phyloP scores from a whole-genome alignment of 2,888 invertebrate genomes.

The Oasisia sp. region DNA sequence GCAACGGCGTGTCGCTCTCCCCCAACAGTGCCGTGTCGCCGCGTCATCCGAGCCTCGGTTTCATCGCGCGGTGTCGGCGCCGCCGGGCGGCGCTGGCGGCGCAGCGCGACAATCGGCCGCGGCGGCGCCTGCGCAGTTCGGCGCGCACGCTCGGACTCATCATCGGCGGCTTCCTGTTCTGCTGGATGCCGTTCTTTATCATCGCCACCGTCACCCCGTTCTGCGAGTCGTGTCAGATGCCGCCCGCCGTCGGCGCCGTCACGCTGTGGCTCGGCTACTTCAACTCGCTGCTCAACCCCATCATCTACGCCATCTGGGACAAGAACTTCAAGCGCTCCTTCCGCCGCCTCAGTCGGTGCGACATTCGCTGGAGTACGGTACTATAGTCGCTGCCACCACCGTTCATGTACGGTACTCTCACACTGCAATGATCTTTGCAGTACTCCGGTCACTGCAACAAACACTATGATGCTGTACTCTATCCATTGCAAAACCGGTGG shows the following conservation, averaged over 20 bases:
- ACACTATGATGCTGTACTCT: constrained; percentile 21
- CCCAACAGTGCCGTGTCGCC: neutral
- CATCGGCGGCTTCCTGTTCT: constrained; percentile 60
- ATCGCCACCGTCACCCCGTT: constrained; percentile 58
- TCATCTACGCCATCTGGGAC: constrained; percentile 47
- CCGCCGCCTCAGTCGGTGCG: constrained; percentile 36
- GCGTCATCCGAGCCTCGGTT: neutral
- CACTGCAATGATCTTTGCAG: neutral
- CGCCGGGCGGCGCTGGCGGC: neutral
- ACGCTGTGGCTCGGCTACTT: constrained; percentile 65
- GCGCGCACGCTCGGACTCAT: constrained; percentile 44
- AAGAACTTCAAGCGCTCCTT: constrained; percentile 44
- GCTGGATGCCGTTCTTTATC: constrained; percentile 65
- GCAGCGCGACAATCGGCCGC: constrained; percentile 22
- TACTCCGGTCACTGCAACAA: neutral
- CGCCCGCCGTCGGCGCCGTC: constrained; percentile 48
- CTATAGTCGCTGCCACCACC: neutral
- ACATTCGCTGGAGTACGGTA: constrained; percentile 38
- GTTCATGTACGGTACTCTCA: neutral
- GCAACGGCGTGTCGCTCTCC: neutral
- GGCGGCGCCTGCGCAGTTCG: constrained; percentile 38
- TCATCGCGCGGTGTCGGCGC: neutral
- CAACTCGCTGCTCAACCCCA: constrained; percentile 53
- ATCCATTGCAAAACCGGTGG: constrained; percentile 39
- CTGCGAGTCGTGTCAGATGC: constrained; percentile 39